Conservation (phyloP, 2,113 vertebrate genomes). For the Erpornis zantholeuca region DNA sequence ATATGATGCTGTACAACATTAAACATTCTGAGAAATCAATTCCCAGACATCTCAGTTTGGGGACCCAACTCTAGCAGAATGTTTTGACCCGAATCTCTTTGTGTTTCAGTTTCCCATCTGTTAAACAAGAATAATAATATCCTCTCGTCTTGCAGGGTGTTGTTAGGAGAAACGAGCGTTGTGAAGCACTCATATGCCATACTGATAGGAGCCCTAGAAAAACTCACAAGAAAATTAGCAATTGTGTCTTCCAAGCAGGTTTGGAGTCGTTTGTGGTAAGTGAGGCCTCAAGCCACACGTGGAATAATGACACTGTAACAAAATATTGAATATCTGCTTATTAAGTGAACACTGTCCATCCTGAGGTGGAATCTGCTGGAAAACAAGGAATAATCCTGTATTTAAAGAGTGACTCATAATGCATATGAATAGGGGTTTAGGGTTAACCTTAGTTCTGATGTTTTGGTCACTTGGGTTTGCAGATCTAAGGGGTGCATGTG, state of each 20-base stretch:
- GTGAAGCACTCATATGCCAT: not conserved
- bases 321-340: constrained; percentile 27
- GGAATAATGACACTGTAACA: not conserved
- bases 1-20: not conserved
- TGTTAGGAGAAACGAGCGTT: not conserved
- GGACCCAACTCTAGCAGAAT: not conserved
- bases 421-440: not conserved
- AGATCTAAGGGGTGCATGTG: not conserved
- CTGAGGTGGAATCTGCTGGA: not conserved
- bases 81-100: constrained; percentile 50
- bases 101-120: constrained; percentile 57
- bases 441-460: not conserved
- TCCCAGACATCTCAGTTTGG: constrained; percentile 16
- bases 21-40: constrained; percentile 12
- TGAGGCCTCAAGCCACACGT: not conserved
- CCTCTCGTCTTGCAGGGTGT: not conserved
- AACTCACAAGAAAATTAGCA: not conserved
- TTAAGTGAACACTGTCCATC: constrained; percentile 8
- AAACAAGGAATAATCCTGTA: not conserved
- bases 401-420: constrained; percentile 13
- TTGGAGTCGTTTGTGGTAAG: not conserved
- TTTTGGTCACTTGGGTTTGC: not conserved
- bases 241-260: not conserved
- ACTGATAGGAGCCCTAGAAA: constrained; percentile 27
- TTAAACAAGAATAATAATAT: constrained; percentile 44